These are phyloP conservation scores for Balaeniceps rex DNA, from an alignment of 2,113 vertebrate species.

Conservation along the genomic window DNA sequence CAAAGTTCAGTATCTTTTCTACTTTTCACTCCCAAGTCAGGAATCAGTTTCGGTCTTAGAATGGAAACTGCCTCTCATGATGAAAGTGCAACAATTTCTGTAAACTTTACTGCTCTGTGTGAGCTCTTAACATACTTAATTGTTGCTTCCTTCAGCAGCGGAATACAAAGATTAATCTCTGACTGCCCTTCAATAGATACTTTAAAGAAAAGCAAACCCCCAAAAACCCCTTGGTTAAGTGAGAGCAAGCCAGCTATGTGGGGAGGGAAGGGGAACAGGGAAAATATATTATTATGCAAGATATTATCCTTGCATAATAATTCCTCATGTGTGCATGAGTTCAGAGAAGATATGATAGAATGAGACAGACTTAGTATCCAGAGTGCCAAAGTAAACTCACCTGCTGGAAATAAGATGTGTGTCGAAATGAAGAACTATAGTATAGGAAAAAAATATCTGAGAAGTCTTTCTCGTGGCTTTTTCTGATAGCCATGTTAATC, in stretches of 20 bases:
- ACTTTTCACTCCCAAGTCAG: not conserved
- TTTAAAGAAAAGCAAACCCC: not conserved
- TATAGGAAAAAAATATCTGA: not conserved
- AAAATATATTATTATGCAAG: not conserved
- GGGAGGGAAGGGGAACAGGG: not conserved
- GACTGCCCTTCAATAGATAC: not conserved
- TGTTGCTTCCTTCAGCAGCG: not conserved
- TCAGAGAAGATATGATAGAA: not conserved
- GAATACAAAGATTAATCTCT: not conserved
- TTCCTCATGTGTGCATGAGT: not conserved
- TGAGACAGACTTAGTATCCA: not conserved
- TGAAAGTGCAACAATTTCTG: not conserved
- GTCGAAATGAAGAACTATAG: not conserved
- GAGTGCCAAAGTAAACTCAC: not conserved
- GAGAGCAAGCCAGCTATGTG: not conserved
- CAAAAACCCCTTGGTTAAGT: not conserved
- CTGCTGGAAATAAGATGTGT: not conserved
- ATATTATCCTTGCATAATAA: not conserved
- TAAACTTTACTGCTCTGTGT: not conserved
- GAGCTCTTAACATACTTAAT: not conserved
- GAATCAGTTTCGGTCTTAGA: not conserved
- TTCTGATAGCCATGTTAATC: not conserved
- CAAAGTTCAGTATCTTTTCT: not conserved
- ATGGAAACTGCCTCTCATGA: not conserved
- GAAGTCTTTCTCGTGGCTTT: not conserved